Evolutionary conservation across 1,140 invertebrate species (phyloP), one percentile per base, ranked within the genome.

Genomic region (Heliconius melpomene): DNA sequence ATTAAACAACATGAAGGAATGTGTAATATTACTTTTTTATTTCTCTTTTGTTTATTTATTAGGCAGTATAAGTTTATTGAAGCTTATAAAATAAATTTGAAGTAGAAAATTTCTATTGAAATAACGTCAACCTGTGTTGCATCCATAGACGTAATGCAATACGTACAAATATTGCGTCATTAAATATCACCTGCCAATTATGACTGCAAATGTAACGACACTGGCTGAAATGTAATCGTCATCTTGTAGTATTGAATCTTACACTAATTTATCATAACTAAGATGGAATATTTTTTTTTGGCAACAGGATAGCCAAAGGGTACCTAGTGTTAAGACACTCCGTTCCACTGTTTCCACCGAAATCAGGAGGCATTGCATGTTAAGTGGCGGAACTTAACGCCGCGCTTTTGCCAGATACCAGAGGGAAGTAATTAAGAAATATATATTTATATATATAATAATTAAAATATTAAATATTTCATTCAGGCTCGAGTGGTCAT

Each of bases 151-250:
- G 57, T 20, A 36, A 71, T 77, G 77, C 52, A 78, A 74, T 32
- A 54, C 32, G 50, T 18, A 60, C 11, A 29, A 57, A 16, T 20
- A 78, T 78, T 78, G 72, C 77, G 54, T 74, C 72, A 78, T 74
- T 60, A 57, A 71, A 26, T 60, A 57, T 78, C 71, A 57, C 13
- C 50, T 74, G 77, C 77, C 50, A 78, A 78, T 73, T 38, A 74
- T 66, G 50, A 57, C 50, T 72, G n/a, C n/a, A 23, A 60, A 13
- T 29, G 6, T 36, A 36, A 36, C 32, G 32, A 36, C 6, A 36
- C 32, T 26, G 13, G 29, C 50, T 78, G 76, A 74, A 74, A 77
- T 77, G 46, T 23, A 71, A 50, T 32, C 70, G 70, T 73, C 70
- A 78, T 36, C 26, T 26, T 66, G 23, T 13, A 66, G 13, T 66